Evolutionary conservation across 2,797 vertebrate species (phyloP).

Genomic region (Smutsia temminckii): DNA sequence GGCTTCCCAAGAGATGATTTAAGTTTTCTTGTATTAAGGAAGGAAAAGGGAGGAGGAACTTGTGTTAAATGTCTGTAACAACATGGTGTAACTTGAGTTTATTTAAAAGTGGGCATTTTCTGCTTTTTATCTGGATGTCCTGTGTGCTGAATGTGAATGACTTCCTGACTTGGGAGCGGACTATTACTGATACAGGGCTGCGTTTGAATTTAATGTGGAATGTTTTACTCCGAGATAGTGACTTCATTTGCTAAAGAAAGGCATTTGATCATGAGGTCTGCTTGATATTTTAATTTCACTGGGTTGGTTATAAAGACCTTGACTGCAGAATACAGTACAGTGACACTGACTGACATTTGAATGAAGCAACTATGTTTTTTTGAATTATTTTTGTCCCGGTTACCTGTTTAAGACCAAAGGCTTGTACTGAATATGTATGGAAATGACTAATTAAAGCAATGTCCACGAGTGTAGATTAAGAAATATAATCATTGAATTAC

Average conservation of each 20-base stretch:
- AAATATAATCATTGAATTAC: slow-evolving; percentile 47
- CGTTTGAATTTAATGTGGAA: background rate
- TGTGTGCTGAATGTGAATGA: background rate
- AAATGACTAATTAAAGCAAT: slow-evolving; percentile 77
- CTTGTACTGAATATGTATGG: slow-evolving; percentile 64
- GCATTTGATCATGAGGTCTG: background rate
- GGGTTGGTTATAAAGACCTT: background rate
- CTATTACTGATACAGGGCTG: background rate
- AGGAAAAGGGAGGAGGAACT: background rate
- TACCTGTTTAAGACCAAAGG: slow-evolving; percentile 71
- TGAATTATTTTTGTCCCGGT: slow-evolving; percentile 73
- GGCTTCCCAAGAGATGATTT: slow-evolving; percentile 38
- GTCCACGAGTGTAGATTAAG: slow-evolving; percentile 69
- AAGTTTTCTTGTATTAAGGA: slow-evolving; percentile 41
- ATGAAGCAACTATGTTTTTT: slow-evolving; percentile 52
- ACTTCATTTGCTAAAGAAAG: background rate
- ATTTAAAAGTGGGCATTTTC: background rate
- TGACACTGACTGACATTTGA: slow-evolving; percentile 35
- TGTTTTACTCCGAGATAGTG: slow-evolving; percentile 9
- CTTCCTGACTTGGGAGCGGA: background rate
- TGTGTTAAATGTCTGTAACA: background rate
- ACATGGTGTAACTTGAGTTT: background rate
- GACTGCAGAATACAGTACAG: background rate
- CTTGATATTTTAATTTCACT: background rate
- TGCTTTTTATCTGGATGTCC: background rate